Percentiles rank a stretch among this genome's conserved stretches.
phyloP scores from a whole-genome alignment of 2,113 vertebrate genomes.

The Alligator sinensis region DNA sequence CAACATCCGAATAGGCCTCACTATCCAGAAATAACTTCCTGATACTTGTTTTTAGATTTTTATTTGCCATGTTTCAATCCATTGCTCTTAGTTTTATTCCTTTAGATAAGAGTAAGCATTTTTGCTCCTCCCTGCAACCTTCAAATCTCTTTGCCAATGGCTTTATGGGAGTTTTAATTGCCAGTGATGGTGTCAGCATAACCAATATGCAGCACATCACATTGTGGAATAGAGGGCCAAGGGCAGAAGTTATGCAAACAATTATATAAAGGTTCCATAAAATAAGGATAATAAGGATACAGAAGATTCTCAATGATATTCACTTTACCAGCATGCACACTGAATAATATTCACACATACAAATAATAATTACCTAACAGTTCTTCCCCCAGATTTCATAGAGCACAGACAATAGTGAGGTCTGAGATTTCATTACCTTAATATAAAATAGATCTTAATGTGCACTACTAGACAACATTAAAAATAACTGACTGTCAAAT shows the following conservation, averaged over 20 bases:
- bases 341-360: neutral
- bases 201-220: neutral
- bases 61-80: neutral
- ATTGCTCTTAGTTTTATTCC: neutral
- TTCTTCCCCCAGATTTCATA: neutral
- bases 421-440: neutral
- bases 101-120: neutral
- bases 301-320: neutral
- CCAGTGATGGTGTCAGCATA: neutral
- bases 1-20: neutral
- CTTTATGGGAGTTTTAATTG: neutral
- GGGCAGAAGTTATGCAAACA: neutral
- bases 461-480: neutral
- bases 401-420: neutral
- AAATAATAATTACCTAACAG: neutral
- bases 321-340: neutral
- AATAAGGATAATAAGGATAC: neutral
- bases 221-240: neutral
- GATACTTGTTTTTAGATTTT: neutral
- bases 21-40: neutral
- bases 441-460: neutral
- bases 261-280: neutral
- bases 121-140: neutral
- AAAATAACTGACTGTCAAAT: neutral
- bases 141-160: neutral